Conservation (phyloP, 2,797 vertebrate species). For the Eleutherodactylus coqui region DNA sequence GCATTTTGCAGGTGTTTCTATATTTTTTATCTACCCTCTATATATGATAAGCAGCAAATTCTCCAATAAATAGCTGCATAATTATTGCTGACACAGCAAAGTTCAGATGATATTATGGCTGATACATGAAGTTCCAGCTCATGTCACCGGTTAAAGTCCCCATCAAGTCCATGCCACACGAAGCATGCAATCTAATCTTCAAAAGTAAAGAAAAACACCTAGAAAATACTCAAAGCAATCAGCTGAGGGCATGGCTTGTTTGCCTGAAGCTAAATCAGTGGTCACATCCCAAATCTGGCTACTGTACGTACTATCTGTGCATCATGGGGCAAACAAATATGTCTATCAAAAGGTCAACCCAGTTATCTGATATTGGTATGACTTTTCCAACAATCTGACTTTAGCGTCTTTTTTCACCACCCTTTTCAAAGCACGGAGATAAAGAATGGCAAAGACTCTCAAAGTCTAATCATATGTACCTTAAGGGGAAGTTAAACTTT, state of each 20-base stretch:
- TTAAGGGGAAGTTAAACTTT: too few relatives aligned
- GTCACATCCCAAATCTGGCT: not conserved
- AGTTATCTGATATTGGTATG: not conserved
- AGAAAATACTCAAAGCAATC: slow-evolving; percentile 33
- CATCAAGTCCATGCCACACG: not conserved
- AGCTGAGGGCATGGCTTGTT: slow-evolving; percentile 19
- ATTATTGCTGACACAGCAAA: not conserved
- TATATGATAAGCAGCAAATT: not conserved
- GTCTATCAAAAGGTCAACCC: not conserved
- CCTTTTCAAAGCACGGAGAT: too few relatives aligned
- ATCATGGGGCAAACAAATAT: not conserved
- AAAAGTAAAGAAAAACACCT: slow-evolving; percentile 25
- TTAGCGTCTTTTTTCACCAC: too few relatives aligned
- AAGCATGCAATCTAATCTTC: slow-evolving; percentile 25
- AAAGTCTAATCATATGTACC: too few relatives aligned
- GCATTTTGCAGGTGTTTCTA: too few relatives aligned
- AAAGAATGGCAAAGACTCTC: not conserved
- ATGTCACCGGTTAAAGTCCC: not conserved
- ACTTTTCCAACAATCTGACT: not conserved
- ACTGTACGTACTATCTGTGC: not conserved
- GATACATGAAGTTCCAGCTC: not conserved
- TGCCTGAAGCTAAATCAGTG: not conserved
- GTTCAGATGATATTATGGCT: not conserved
- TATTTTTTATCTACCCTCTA: too few relatives aligned
- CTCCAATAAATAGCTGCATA: not conserved